Base-by-base conservation (phyloP, 2,888 invertebrate genomes). In the Rhopalosiphum nymphaeae region DNA sequence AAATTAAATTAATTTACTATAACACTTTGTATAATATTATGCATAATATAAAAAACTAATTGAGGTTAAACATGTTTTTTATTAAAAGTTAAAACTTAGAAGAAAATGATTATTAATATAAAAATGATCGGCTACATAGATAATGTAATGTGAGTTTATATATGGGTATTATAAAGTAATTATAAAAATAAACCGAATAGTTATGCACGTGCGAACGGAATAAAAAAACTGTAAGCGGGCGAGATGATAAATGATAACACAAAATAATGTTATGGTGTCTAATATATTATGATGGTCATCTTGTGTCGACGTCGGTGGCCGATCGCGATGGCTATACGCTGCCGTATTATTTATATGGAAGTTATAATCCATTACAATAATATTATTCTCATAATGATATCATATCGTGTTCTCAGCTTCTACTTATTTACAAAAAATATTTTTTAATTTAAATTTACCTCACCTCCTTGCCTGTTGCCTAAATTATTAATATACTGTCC, bases 251-350 rank as follows among this genome's bases (percentile, higher is more conserved):
- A 21, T 21, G 78, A 78, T 78, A 78, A 36, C 21, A 36, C 36
- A 78, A 78, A 36, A 78, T 78, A 78, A 36, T 78, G 36, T 78
- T 36, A 21, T 36, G 78, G 21, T 36, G 78, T 36, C 36, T 36
- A 78, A 78, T 78, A 78, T 36, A 78, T 78, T 78, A 78, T 36
- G 78, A 78, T 78, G 36, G 21, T 78, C 78, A 78, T 78, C 78
- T 78, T 21, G 21, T 9, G 9, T 42, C 36, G 9, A 36, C 78
- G 21, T 78, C 78, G 78, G 36, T 78, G 78, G 78, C 78, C 78
- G 36, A 78, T 78, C 78, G 36, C 21, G 21, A 21, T 21, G 78
- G 36, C 36, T 21, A 0, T 2, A 78, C n/a, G n/a, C n/a, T n/a
- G 9, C 36, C 21, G 36, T 36, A 9, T 78, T 78, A 42, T 78